Conservation (phyloP, 1,140 invertebrate genomes). For the Kradibia gibbosae region DNA sequence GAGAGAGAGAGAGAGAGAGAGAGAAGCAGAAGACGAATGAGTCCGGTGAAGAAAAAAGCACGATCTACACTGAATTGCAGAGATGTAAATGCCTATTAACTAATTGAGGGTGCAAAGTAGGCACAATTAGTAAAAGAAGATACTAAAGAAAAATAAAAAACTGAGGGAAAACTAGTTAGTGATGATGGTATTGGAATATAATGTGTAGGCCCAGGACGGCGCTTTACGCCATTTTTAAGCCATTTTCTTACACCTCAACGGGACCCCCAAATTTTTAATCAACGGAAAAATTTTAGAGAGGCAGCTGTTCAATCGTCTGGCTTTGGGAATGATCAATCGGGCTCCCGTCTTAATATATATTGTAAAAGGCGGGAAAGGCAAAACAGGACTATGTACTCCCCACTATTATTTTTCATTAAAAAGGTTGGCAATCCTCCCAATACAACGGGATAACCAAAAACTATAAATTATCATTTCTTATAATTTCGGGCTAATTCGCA, state of each 20-base stretch:
- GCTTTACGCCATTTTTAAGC: no score
- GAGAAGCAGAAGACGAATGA: neutral
- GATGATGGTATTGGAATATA: no score
- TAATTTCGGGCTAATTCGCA: neutral
- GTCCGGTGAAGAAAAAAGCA: neutral
- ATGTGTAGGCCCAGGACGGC: no score
- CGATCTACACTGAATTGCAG: neutral
- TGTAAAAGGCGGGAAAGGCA: conserved; percentile 10
- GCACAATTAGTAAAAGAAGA: neutral
- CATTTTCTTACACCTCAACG: no score
- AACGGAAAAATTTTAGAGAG: neutral
- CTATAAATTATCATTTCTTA: neutral
- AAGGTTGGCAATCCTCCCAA: neutral
- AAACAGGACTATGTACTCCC: neutral
- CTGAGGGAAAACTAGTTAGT: conserved; percentile 16
- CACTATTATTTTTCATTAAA: neutral
- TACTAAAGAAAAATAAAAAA: conserved; percentile 30
- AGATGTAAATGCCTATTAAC: conserved; percentile 36
- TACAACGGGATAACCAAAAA: neutral
- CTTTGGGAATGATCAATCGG: neutral
- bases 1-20: neutral
- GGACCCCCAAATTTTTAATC: conserved; percentile 20
- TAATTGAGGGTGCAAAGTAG: neutral
- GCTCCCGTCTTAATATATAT: neutral
- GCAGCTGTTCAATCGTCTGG: neutral